Percentiles rank a stretch among this genome's conserved stretches.
These are phyloP conservation scores for Phocoena sinus DNA, from an alignment of 2,113 vertebrate genomes.

Conservation along the genomic window DNA sequence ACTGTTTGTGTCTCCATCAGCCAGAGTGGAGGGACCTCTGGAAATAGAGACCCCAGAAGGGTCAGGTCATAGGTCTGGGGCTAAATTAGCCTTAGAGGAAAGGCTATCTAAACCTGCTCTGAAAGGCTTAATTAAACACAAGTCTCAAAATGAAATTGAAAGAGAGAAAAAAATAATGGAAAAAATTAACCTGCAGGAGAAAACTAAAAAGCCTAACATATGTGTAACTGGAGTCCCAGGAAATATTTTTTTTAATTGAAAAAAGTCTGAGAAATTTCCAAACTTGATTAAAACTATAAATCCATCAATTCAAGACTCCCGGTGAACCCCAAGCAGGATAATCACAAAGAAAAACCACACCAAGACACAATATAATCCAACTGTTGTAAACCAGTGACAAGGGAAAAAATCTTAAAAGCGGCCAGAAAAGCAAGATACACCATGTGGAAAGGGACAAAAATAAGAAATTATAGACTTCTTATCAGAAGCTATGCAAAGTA, in stretches of 20 bases:
- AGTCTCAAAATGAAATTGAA: neutral
- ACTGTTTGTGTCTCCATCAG: too few relatives aligned
- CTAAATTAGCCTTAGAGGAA: neutral
- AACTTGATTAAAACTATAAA: neutral
- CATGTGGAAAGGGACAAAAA: neutral
- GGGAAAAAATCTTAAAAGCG: neutral
- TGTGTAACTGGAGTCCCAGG: neutral
- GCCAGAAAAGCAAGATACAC: neutral
- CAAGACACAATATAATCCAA: neutral
- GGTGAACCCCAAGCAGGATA: neutral
- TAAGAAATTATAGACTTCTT: neutral
- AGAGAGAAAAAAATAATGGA: neutral
- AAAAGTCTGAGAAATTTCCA: neutral
- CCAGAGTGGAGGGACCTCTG: too few relatives aligned
- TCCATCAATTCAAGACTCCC: neutral
- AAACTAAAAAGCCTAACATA: neutral
- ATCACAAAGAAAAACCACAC: neutral
- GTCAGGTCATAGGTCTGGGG: neutral
- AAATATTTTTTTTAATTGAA: neutral
- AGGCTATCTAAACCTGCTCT: neutral
- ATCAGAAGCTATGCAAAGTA: neutral
- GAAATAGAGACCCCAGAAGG: neutral
- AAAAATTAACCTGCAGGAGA: neutral
- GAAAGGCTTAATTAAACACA: neutral
- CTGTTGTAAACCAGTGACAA: neutral